Conservation (phyloP, 2,888 invertebrate genomes). For the Cerastoderma edule region DNA sequence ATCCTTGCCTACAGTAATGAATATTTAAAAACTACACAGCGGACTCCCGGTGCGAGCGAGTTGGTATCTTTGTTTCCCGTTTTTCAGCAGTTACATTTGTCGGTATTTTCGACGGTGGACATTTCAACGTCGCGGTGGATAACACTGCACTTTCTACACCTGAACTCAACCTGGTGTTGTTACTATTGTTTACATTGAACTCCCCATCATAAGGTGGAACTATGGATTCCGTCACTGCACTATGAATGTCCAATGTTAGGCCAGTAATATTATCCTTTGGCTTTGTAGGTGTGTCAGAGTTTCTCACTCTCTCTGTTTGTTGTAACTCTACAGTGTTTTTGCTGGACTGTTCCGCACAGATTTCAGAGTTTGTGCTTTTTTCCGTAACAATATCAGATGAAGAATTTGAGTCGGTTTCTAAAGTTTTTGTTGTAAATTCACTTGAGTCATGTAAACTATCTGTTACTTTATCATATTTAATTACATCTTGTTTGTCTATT, state of each 20-base stretch:
- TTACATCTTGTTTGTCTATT: background rate
- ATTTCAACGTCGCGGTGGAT: constrained; percentile 27
- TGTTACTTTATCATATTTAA: background rate
- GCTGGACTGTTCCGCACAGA: background rate
- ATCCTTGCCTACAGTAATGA: too few relatives aligned
- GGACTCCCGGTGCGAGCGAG: constrained; percentile 29
- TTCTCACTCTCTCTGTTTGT: background rate
- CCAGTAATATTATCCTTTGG: constrained; percentile 4
- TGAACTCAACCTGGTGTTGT: constrained; percentile 15
- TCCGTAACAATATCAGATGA: background rate
- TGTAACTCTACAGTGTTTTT: constrained; percentile 5
- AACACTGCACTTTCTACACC: constrained; percentile 13
- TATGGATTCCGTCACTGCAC: background rate
- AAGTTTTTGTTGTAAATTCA: background rate
- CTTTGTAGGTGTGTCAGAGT: constrained; percentile 6
- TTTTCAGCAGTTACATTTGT: constrained; percentile 12
- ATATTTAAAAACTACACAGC: constrained; percentile 26
- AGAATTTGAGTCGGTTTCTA: background rate
- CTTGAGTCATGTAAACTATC: background rate
- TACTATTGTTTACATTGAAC: constrained; percentile 17
- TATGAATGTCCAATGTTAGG: constrained; percentile 5
- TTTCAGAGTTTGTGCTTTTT: background rate
- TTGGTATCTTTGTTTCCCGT: constrained; percentile 16
- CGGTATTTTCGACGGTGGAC: constrained; percentile 47
- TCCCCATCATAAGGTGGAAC: constrained; percentile 1